A percentile compares a stretch with the other conserved stretches of the same genome.
Evolutionary conservation across 1,140 invertebrate genomes (phyloP).

Genomic region (Penaeus chinensis): DNA sequence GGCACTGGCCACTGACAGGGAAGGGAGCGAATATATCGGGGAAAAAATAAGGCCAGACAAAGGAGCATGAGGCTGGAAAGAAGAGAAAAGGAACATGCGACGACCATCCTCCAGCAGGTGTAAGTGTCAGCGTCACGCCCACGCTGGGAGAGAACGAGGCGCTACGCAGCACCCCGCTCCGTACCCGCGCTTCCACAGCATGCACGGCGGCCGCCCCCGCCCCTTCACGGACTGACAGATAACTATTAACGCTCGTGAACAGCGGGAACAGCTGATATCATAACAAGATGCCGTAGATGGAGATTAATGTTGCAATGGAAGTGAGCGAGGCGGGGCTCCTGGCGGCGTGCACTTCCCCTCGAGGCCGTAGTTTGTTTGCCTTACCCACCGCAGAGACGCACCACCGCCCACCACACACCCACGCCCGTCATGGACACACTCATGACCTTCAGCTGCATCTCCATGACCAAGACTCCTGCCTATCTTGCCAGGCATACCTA

Average conservation of each 20-base stretch:
- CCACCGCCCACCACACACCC: background rate
- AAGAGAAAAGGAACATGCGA: too few species aligned
- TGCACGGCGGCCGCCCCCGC: background rate
- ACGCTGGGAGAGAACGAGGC: too few species aligned
- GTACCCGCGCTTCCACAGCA: background rate
- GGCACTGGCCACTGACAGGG: too few species aligned
- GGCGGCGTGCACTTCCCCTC: too few species aligned
- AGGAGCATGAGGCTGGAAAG: too few species aligned
- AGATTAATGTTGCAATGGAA: conserved; percentile 28
- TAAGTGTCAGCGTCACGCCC: background rate
- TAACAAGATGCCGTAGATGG: conserved; percentile 19
- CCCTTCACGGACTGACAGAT: conserved; percentile 24
- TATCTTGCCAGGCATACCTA: too few species aligned
- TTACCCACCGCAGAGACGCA: background rate
- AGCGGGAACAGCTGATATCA: conserved; percentile 23
- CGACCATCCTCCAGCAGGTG: background rate
- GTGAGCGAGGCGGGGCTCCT: background rate
- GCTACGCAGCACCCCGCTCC: too few species aligned
- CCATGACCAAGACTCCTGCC: too few species aligned
- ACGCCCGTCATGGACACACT: background rate
- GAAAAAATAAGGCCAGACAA: too few species aligned
- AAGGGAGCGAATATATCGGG: too few species aligned
- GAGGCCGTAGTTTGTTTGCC: too few species aligned
- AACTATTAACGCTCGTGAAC: conserved; percentile 23
- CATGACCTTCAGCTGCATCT: too few species aligned